Conservation (phyloP, 2,113 vertebrate genomes). For the Anser brachyrhynchus region DNA sequence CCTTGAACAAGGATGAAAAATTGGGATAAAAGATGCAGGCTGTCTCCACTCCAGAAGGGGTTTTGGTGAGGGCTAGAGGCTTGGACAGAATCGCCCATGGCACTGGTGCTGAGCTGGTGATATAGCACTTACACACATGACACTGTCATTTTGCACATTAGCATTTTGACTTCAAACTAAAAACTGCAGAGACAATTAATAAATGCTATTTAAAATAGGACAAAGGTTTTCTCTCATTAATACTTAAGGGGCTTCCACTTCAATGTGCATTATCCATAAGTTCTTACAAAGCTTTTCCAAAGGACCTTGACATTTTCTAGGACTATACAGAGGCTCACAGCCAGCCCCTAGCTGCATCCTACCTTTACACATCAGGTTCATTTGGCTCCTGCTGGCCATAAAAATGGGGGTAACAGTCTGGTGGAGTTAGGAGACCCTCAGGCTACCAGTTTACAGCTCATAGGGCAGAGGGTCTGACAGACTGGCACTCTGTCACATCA, state of each 20-base stretch:
- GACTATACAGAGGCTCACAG: background rate
- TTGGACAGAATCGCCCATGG: background rate
- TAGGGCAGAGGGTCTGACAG: background rate
- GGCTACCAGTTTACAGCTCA: background rate
- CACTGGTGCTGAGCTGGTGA: background rate
- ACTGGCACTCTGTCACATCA: background rate
- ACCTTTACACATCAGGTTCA: background rate
- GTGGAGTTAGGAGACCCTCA: background rate
- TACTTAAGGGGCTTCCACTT: background rate
- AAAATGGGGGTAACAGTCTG: background rate
- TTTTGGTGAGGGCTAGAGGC: background rate
- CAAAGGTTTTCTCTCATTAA: background rate
- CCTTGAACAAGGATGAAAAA: background rate
- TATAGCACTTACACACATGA: accelerated
- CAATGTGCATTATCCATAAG: background rate
- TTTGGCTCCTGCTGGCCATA: background rate
- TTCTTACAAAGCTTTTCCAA: background rate
- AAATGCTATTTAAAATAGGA: background rate
- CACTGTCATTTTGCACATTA: background rate
- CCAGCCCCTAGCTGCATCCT: background rate
- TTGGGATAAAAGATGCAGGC: background rate
- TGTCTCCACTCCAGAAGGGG: background rate
- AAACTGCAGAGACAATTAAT: background rate
- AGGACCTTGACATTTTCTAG: background rate
- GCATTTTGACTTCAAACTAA: background rate